phyloP scores from a whole-genome alignment of 1,140 invertebrate species.

The Formica selysi region DNA sequence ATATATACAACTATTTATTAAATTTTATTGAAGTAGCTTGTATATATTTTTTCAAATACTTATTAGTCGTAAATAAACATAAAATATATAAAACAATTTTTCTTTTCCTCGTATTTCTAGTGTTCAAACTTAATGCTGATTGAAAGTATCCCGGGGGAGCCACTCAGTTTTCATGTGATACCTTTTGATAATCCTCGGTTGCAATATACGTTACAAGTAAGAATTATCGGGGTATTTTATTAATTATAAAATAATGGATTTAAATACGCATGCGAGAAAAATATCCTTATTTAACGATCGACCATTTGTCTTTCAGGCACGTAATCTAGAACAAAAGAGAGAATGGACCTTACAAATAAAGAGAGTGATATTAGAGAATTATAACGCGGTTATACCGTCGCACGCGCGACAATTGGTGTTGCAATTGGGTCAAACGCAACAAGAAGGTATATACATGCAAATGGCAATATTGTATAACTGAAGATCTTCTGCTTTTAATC shows the following conservation, averaged over 20 bases:
- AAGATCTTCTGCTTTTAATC: not conserved
- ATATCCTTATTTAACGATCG: slow-evolving; percentile 16
- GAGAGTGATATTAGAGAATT: slow-evolving; percentile 97
- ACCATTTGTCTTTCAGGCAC: slow-evolving; percentile 86
- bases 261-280: not conserved
- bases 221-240: not conserved
- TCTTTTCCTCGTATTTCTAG: slow-evolving; percentile 86
- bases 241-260: not conserved
- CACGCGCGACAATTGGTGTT: slow-evolving; percentile 97
- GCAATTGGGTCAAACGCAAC: slow-evolving; percentile 94
- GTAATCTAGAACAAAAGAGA: slow-evolving; percentile 96
- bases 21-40: not conserved
- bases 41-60: not conserved
- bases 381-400: slow-evolving; percentile 96
- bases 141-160: slow-evolving; percentile 97
- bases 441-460: slow-evolving; percentile 86
- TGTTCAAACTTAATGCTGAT: slow-evolving; percentile 99
- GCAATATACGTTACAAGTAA: slow-evolving; percentile 95
- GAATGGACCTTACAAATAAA: slow-evolving; percentile 97
- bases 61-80: not conserved
- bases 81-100: slow-evolving; percentile 26
- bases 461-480: not conserved
- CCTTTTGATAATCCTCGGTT: slow-evolving; percentile 97
- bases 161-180: slow-evolving; percentile 97
- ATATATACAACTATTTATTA: not conserved